Base-by-base conservation (phyloP, 2,113 vertebrate species). In the Chaetorhynchus papuensis region DNA sequence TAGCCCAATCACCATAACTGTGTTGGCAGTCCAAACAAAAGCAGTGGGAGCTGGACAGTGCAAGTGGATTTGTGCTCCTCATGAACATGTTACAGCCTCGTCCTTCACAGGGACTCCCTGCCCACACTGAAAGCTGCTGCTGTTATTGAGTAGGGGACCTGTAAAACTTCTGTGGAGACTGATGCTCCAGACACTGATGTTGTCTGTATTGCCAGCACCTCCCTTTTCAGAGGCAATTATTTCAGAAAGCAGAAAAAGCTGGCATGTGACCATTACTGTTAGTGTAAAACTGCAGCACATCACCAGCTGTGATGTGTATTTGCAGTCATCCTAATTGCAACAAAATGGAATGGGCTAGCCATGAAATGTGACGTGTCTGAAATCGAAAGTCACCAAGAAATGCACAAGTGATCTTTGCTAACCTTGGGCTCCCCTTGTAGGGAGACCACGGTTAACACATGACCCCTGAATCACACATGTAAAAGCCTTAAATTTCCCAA, bases 401-500 rank as follows among this genome's bases (percentile, higher is more conserved):
- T 23, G 17, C 23, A 76, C 83, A 86, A 45, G 13, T 31, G 13
- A 42, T 63, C 52, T 76, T 79, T 74, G 50, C 37, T 84, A 64
- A 65, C 14, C 11, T 56, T 41, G 76, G 57, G 8, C 50, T 78
- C 31, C 26, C 24, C 22, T 72, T 49, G 19, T 49, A 49, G 0
- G 0, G 11, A 50, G 30, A n/a, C 15, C 33, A 35, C 13, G 49
- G 42, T 22, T 57, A 75, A 83, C 0, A 5, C 23, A 50, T 1
- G 13, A 81, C 49, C 37, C 50, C n/a, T 37, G 41, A 76, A 54
- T 76, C 84, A 47, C 28, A 53, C 16, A 56, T n/a, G 35, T 72
- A 26, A 64, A 79, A 60, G 33, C 0, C 0, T 41, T 60, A 79
- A 0, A 0, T 52, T 90, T 64, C 35, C 17, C 18, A 44, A 64